Conservation (phyloP, 2,797 vertebrate genomes). For the Alfaro cultratus region DNA sequence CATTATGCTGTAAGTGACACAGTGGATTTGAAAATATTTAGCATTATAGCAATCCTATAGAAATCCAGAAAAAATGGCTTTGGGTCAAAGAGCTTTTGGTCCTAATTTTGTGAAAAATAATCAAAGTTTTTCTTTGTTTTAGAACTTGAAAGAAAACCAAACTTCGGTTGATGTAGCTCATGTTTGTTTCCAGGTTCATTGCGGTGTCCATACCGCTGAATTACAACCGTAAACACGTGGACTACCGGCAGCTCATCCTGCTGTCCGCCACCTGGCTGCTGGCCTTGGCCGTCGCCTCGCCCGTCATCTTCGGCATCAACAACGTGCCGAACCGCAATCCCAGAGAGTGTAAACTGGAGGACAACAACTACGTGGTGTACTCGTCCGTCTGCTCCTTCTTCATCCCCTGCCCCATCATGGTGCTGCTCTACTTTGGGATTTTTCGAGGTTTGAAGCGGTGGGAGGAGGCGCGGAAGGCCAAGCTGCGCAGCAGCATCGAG, state of each 20-base stretch:
- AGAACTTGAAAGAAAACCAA: background rate
- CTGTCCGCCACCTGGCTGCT: conserved; percentile 93
- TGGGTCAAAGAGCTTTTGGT: background rate
- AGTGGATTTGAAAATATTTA: no score
- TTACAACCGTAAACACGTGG: conserved; percentile 90
- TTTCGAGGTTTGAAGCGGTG: conserved; percentile 88
- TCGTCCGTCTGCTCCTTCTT: conserved; percentile 97
- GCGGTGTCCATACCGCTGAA: conserved; percentile 89
- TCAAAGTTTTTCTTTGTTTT: background rate
- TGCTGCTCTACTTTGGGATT: conserved; percentile 91
- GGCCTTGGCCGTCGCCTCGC: conserved; percentile 91
- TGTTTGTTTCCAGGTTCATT: conserved; percentile 85
- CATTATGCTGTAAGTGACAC: no score
- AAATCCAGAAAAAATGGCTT: background rate
- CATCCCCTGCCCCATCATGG: conserved; percentile 94
- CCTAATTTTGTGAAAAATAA: background rate
- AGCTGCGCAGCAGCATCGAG: conserved; percentile 83
- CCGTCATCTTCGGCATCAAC: conserved; percentile 93
- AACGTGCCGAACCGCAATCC: conserved; percentile 85
- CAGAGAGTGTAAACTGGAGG: conserved; percentile 90
- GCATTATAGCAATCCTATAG: no score
- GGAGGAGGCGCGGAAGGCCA: conserved; percentile 87
- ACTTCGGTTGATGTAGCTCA: background rate
- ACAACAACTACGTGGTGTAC: conserved; percentile 90
- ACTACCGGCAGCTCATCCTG: conserved; percentile 88